Conservation (phyloP, 2,113 vertebrate genomes). For the Piaya cayana region DNA sequence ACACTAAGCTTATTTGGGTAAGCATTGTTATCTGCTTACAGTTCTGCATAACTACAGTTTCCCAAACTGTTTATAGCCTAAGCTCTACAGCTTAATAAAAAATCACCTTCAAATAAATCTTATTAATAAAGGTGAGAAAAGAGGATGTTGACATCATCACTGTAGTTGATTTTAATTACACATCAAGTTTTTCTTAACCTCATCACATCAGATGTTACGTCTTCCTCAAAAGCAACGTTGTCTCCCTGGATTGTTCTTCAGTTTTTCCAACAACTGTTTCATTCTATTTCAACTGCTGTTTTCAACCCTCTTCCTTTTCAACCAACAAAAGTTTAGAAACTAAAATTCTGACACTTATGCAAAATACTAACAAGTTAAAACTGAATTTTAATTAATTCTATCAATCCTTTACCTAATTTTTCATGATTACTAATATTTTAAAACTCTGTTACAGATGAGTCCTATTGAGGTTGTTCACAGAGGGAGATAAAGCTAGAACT, state of each 20-base stretch:
- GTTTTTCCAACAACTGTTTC: not conserved
- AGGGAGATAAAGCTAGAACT: not conserved
- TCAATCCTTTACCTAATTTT: not conserved
- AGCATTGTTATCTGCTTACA: not conserved
- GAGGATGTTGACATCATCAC: not conserved
- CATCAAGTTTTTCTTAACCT: not conserved
- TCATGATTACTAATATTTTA: not conserved
- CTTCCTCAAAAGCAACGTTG: not conserved
- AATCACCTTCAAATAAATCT: not conserved
- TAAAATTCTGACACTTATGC: not conserved
- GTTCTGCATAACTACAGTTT: not conserved
- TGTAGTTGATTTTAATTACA: not conserved
- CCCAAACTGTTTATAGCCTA: not conserved
- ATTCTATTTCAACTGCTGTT: not conserved
- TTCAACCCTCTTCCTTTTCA: not conserved
- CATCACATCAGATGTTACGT: not conserved
- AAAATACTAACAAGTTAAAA: not conserved
- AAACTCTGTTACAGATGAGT: not conserved
- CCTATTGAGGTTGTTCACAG: not conserved
- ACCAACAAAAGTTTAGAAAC: not conserved
- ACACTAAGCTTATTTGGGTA: not conserved
- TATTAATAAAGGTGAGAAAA: not conserved
- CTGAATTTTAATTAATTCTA: not conserved
- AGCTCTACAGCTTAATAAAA: not conserved
- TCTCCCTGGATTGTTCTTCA: not conserved